Base-by-base conservation (phyloP, 2,113 vertebrate genomes). In the Malurus cyaneus region DNA sequence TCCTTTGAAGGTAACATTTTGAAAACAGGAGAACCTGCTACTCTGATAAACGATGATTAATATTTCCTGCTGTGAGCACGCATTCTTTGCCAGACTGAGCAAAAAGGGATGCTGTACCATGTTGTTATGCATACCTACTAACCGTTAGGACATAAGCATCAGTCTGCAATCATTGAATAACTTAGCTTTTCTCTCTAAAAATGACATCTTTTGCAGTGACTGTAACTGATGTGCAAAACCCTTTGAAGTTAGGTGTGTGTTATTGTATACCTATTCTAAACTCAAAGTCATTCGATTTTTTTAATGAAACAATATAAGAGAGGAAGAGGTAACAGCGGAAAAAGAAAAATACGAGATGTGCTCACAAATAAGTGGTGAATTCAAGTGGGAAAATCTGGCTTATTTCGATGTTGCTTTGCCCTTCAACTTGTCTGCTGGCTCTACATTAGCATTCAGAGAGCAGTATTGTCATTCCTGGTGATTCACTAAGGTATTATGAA, bases 401-500 rank as follows among this genome's bases (percentile, higher is more conserved):
- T 85, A 83, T 95, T 97, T 97, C 86, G 95, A 46, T 76, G 60
- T 94, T 80, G 32, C 66, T 97, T 96, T 97, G 96, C 88, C 96
- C 96, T 98, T 98, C 95, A 97, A 59, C 77, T 97, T 87, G n/a
- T 92, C 79, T 97, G 76, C 94, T 97, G 86, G 71, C n/a, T 96
- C 84, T 80, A 15, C 31, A 96, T 98, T 97, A 96, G 56, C 94
- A 97, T 97, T 97, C 96, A 97, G 80, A 91, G n/a, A 94, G 56
- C 72, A 89, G 59, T 87, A 92, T 53, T 96, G 89, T 69, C 77
- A 92, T 93, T 97, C 93, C 71, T 93, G 67, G 64, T 96, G 88
- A 97, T 95, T 97, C 96, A 97, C 89, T 90, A 78, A 96, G 83
- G 70, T 97, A 96, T 96, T 97, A 98, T 94, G 94, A 97, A 97